Evolutionary conservation across 2,797 vertebrate species (phyloP).

Genomic region (Eremophila alpestris): DNA sequence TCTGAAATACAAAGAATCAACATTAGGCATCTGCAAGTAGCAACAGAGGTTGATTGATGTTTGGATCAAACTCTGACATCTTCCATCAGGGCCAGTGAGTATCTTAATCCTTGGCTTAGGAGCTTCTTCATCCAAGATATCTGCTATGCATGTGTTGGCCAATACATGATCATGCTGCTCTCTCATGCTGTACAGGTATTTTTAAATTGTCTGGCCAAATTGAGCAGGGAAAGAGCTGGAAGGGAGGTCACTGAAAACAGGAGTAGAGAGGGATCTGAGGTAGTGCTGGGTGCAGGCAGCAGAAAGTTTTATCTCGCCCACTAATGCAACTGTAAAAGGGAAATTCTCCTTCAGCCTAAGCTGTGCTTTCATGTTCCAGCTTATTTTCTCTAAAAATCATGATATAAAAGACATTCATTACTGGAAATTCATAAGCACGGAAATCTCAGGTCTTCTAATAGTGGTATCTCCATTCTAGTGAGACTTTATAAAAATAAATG

Average conservation of each 20-base stretch:
- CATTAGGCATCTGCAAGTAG: neutral
- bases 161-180: neutral
- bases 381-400: slow-evolving; percentile 38
- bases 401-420: neutral
- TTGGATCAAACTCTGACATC: neutral
- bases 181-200: fast-evolving
- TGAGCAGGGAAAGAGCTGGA: neutral
- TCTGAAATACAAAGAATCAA: neutral
- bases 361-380: neutral
- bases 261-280: neutral
- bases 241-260: neutral
- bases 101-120: neutral
- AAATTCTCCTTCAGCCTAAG: neutral
- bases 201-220: neutral
- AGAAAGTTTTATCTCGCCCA: neutral
- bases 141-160: neutral
- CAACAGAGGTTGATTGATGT: neutral
- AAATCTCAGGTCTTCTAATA: neutral
- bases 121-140: neutral
- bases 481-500: slow-evolving; percentile 25
- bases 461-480: neutral
- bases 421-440: neutral
- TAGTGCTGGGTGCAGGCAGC: neutral
- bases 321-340: neutral
- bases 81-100: neutral